Evolutionary conservation across 2,888 invertebrate species (phyloP).

Genomic region (Agrenia bidenticulata): DNA sequence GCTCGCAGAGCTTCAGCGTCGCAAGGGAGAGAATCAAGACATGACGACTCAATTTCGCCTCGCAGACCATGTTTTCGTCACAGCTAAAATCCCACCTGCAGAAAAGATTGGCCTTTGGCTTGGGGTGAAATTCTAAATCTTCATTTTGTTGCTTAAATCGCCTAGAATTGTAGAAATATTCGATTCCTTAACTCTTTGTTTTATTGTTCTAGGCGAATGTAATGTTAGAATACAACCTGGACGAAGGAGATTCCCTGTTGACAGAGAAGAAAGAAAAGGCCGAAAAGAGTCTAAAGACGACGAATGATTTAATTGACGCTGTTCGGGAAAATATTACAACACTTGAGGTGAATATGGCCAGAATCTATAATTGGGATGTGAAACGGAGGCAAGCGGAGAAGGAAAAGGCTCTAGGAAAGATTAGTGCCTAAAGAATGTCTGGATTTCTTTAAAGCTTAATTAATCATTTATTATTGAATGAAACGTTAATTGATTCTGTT

Average conservation of each 20-base stretch:
- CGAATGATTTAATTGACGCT: slow-evolving; percentile 46
- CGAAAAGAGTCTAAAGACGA: slow-evolving; percentile 43
- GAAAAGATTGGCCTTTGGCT: slow-evolving; percentile 76
- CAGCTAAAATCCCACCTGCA: slow-evolving; percentile 84
- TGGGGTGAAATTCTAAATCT: slow-evolving; percentile 58
- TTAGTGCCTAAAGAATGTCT: neutral
- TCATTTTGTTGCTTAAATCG: neutral
- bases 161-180: no score
- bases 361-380: slow-evolving; percentile 98
- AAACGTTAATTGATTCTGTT: no score
- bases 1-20: slow-evolving; percentile 81
- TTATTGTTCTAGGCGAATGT: slow-evolving; percentile 70
- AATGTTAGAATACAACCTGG: slow-evolving; percentile 92
- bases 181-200: no score
- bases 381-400: slow-evolving; percentile 80
- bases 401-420: slow-evolving; percentile 27
- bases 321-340: slow-evolving; percentile 94
- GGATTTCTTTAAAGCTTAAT: no score
- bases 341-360: slow-evolving; percentile 97
- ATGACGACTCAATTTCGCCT: slow-evolving; percentile 86
- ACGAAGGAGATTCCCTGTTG: slow-evolving; percentile 83
- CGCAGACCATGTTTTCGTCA: slow-evolving; percentile 86
- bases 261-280: slow-evolving; percentile 60
- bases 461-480: no score
- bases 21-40: slow-evolving; percentile 67